These are phyloP conservation scores for Columbina picui DNA, from an alignment of 2,113 vertebrate genomes.

Conservation along the genomic window DNA sequence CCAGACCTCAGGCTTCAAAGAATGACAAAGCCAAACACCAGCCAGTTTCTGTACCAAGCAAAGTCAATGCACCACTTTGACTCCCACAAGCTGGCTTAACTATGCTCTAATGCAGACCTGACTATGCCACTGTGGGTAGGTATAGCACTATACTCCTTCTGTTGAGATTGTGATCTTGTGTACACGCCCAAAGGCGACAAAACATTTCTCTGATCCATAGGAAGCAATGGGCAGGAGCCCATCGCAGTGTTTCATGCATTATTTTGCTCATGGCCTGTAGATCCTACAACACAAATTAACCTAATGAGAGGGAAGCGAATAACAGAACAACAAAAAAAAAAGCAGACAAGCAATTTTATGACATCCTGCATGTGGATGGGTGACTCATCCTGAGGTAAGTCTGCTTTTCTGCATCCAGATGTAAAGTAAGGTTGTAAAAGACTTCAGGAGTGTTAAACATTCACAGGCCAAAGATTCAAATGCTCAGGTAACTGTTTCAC, in stretches of 20 bases:
- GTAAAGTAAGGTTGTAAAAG: not conserved
- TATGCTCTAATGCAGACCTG: not conserved
- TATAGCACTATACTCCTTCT: not conserved
- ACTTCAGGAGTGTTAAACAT: not conserved
- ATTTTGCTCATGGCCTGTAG: not conserved
- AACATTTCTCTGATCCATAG: not conserved
- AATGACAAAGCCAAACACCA: not conserved
- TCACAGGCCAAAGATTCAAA: not conserved
- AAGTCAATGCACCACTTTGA: not conserved
- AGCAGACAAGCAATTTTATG: not conserved
- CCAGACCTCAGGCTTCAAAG: not conserved
- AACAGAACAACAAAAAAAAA: not conserved
- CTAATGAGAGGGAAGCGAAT: not conserved
- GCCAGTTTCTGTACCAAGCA: not conserved
- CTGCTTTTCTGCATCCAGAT: not conserved
- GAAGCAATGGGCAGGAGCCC: not conserved
- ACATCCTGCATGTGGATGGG: not conserved
- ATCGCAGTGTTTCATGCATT: not conserved
- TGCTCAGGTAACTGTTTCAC: not conserved
- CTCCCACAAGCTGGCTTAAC: not conserved
- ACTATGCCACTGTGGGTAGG: not conserved
- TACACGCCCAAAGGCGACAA: not conserved
- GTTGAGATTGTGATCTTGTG: not conserved
- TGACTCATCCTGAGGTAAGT: constrained; percentile 7
- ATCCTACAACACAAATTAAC: not conserved